Conservation (phyloP, 1,140 invertebrate species). For the Drosophila lacteicornis region DNA sequence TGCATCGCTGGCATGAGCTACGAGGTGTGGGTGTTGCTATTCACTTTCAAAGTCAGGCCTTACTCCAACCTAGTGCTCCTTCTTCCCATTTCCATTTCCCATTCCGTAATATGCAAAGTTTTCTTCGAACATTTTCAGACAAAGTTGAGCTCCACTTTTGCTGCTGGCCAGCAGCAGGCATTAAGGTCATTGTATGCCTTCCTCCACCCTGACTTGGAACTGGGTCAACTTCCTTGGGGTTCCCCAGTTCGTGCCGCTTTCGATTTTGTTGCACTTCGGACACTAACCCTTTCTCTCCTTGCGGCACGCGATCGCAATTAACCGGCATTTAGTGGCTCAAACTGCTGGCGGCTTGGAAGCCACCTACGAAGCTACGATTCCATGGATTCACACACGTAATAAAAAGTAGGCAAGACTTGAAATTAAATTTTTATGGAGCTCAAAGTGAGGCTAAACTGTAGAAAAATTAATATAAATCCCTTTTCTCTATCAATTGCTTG, state of each 20-base stretch:
- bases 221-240: conserved; percentile 35
- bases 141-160: conserved; percentile 46
- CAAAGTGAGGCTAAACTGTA: background rate
- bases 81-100: background rate
- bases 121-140: conserved; percentile 49
- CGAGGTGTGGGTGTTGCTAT: conserved; percentile 5
- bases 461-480: background rate
- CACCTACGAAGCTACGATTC: conserved; percentile 5
- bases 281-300: conserved; percentile 44
- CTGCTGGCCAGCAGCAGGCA: conserved; percentile 39
- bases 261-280: conserved; percentile 53
- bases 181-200: conserved; percentile 39
- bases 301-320: conserved; percentile 47
- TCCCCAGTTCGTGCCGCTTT: conserved; percentile 37
- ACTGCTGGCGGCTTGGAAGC: background rate
- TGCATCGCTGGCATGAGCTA: conserved; percentile 12
- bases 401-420: background rate
- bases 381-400: conserved; percentile 4
- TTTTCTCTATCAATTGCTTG: too few relatives aligned
- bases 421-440: background rate
- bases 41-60: conserved; percentile 49
- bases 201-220: conserved; percentile 21
- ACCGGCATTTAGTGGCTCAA: conserved; percentile 40
- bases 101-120: conserved; percentile 49
- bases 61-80: conserved; percentile 6